phyloP scores from a whole-genome alignment of 2,888 invertebrate genomes.

The Nomada ferruginata region DNA sequence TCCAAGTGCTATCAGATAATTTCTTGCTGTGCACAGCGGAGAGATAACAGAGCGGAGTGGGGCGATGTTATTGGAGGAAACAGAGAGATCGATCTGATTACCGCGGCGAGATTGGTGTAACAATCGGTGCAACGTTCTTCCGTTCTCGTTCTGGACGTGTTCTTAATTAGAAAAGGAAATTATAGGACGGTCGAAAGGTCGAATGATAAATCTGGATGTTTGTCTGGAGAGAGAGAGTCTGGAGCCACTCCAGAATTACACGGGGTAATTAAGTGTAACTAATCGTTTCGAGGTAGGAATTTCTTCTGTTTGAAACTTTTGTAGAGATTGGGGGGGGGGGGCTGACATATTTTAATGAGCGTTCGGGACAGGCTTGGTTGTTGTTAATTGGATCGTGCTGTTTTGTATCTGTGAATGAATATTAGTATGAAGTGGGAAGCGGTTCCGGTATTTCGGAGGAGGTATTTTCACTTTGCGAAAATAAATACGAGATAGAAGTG shows the following conservation, averaged over 20 bases:
- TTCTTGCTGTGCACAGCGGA: constrained; percentile 1
- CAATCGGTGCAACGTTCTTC: neutral
- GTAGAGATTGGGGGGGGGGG: too few relatives aligned
- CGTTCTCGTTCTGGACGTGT: neutral
- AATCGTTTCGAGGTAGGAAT: neutral
- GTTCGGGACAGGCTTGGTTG: too few relatives aligned
- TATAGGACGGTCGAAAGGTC: neutral
- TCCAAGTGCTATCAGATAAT: constrained; percentile 36
- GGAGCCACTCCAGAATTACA: constrained; percentile 7
- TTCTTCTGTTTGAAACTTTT: neutral
- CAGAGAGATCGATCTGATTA: neutral
- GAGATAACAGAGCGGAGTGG: neutral
- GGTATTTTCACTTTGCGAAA: too few relatives aligned
- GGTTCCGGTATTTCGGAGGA: too few relatives aligned
- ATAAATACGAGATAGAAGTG: too few relatives aligned
- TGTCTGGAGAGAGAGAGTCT: constrained; percentile 6
- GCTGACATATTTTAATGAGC: too few relatives aligned
- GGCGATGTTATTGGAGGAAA: neutral
- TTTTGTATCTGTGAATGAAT: too few relatives aligned
- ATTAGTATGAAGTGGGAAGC: too few relatives aligned
- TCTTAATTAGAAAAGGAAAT: constrained; percentile 12
- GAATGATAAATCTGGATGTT: constrained; percentile 22
- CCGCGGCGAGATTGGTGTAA: too few relatives aligned
- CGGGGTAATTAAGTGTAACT: constrained; percentile 3
- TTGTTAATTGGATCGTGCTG: too few relatives aligned